A percentile compares a stretch with the other conserved stretches of the same genome.
Evolutionary conservation across 2,113 vertebrate species (phyloP).

Genomic region (Corydoras maculifer): DNA sequence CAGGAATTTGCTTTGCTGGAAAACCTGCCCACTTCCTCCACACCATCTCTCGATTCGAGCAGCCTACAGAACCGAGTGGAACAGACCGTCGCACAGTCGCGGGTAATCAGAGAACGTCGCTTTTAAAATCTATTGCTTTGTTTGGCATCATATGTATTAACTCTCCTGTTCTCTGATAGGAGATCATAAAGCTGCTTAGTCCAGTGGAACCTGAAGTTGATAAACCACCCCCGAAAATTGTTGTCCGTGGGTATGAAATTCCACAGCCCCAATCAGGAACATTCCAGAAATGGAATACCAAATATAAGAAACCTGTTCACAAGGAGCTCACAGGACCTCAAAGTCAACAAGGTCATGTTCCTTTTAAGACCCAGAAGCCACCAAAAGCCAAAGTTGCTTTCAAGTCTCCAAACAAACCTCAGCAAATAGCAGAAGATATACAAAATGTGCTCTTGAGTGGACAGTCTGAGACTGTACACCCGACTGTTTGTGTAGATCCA

Average conservation of each 20-base stretch:
- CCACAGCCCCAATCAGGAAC: conserved; percentile 21
- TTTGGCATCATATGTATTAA: too few relatives aligned
- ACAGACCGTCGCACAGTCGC: conserved; percentile 53
- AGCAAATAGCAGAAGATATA: not conserved
- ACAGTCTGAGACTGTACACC: not conserved
- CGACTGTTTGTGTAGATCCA: too few relatives aligned
- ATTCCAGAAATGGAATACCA: too few relatives aligned
- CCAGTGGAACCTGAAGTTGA: not conserved
- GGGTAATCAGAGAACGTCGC: conserved; percentile 48
- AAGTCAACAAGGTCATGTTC: too few relatives aligned
- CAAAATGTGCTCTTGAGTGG: conserved; percentile 5
- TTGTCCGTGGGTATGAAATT: conserved; percentile 22
- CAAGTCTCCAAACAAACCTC: too few relatives aligned
- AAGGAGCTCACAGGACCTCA: too few relatives aligned
- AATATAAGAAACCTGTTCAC: too few relatives aligned
- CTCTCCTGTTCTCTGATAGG: conserved; percentile 29
- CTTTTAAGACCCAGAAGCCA: not conserved
- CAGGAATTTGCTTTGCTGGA: conserved; percentile 52
- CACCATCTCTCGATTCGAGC: conserved; percentile 47
- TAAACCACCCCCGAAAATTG: conserved; percentile 34
- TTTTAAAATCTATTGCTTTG: not conserved
- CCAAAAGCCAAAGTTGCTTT: too few relatives aligned
- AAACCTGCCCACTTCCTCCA: conserved; percentile 41
- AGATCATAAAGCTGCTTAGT: conserved; percentile 39
- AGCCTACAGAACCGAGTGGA: conserved; percentile 58